phyloP scores from a whole-genome alignment of 1,140 invertebrate species.

The Telenomus remus region DNA sequence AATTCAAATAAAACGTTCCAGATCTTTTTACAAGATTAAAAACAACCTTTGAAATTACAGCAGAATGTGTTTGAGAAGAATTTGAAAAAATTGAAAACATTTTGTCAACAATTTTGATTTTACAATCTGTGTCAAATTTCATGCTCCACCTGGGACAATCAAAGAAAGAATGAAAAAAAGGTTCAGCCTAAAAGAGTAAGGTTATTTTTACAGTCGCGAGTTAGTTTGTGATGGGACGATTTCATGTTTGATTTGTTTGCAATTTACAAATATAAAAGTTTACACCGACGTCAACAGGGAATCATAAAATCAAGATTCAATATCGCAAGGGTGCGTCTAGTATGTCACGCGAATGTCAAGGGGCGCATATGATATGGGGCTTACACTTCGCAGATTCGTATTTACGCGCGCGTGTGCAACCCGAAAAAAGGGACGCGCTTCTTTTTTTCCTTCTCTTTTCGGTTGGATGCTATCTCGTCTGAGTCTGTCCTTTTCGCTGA shows the following conservation, averaged over 20 bases:
- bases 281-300: conserved; percentile 64
- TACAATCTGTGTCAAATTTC: too few species aligned
- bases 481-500: conserved; percentile 22
- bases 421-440: conserved; percentile 15
- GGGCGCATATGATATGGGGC: conserved; percentile 55
- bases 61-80: too few species aligned
- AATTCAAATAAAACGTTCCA: background rate
- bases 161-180: background rate
- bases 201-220: conserved; percentile 2
- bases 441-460: conserved; percentile 14
- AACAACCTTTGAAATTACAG: too few species aligned
- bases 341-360: conserved; percentile 69
- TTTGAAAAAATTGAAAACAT: background rate
- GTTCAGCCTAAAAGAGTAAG: background rate
- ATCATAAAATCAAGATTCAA: conserved; percentile 74
- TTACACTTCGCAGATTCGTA: conserved; percentile 51
- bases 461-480: conserved; percentile 25
- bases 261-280: conserved; percentile 73
- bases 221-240: conserved; percentile 1
- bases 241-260: conserved; percentile 66
- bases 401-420: conserved; percentile 39
- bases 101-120: background rate
- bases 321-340: conserved; percentile 67
- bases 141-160: too few species aligned
- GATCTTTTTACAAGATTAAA: too few species aligned